Percentiles rank a stretch among this genome's conserved stretches.
These are phyloP conservation scores for Stratiolaelaps scimitus DNA, from an alignment of 1,140 invertebrate species.

Conservation along the genomic window DNA sequence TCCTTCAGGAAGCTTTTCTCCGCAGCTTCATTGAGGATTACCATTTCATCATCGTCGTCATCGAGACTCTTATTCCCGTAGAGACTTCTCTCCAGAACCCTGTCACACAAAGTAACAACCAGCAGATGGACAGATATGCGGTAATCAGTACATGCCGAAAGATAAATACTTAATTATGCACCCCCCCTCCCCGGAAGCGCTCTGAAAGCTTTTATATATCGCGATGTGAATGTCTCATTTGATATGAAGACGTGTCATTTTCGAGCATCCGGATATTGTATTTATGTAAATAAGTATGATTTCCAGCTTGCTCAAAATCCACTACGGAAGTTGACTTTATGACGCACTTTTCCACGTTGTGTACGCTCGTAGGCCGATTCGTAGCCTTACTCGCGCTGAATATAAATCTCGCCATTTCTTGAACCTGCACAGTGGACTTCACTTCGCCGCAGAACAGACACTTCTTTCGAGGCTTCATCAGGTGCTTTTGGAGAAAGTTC, in stretches of 20 bases:
- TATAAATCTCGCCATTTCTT: constrained; percentile 27
- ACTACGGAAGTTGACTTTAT: too few species aligned
- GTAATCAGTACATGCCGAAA: too few species aligned
- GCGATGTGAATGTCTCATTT: background rate
- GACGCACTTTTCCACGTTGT: constrained; percentile 20
- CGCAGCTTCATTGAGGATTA: constrained; percentile 27
- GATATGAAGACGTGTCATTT: too few species aligned
- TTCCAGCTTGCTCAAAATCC: too few species aligned
- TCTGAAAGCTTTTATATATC: background rate
- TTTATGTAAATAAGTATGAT: too few species aligned
- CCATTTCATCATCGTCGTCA: constrained; percentile 34
- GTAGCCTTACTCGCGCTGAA: constrained; percentile 1
- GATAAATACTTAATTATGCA: background rate
- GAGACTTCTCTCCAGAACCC: background rate
- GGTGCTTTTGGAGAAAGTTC: constrained; percentile 35
- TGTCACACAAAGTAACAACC: background rate
- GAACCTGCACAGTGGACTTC: constrained; percentile 30
- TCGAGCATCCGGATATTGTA: too few species aligned
- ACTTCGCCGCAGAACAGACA: constrained; percentile 39
- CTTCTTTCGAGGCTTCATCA: constrained; percentile 33
- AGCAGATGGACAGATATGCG: background rate
- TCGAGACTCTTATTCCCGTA: constrained; percentile 31
- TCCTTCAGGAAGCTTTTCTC: constrained; percentile 27
- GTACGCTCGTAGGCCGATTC: background rate
- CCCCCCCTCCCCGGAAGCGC: background rate